Conservation (phyloP, 2,888 invertebrate species). For the Meta bourneti region DNA sequence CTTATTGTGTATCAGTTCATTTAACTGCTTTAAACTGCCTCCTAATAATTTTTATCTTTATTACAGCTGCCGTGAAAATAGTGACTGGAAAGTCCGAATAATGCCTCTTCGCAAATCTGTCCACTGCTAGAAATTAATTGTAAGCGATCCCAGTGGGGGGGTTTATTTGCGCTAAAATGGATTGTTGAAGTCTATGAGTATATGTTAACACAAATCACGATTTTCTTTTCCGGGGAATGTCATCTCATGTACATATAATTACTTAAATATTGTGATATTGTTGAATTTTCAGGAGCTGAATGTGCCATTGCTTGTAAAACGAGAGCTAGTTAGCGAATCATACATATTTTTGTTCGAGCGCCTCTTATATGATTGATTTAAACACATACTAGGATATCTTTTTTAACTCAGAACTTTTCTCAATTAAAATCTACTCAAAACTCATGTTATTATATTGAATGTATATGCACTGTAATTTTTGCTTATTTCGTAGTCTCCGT, state of each 20-base stretch:
- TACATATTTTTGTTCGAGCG: not conserved
- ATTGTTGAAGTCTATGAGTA: conserved; percentile 35
- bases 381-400: not conserved
- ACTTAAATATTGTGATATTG: conserved; percentile 57
- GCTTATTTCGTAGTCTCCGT: conserved; percentile 22
- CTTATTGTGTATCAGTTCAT: too few species aligned
- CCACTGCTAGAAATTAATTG: not conserved
- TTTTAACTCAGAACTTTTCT: not conserved
- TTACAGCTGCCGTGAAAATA: conserved; percentile 44
- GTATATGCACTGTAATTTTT: conserved; percentile 34
- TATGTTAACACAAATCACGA: conserved; percentile 6
- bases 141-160: not conserved
- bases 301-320: conserved; percentile 50
- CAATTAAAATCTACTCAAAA: not conserved
- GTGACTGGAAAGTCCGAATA: conserved; percentile 44
- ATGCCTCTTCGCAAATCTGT: not conserved
- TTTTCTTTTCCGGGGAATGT: not conserved
- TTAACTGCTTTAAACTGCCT: too few species aligned
- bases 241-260: conserved; percentile 47
- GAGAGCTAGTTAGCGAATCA: not conserved
- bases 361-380: not conserved
- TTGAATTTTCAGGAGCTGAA: conserved; percentile 14
- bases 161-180: conserved; percentile 4
- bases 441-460: not conserved
- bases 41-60: not conserved